Conservation (phyloP, 2,888 invertebrate species). For the Tetramorium bicarinatum region DNA sequence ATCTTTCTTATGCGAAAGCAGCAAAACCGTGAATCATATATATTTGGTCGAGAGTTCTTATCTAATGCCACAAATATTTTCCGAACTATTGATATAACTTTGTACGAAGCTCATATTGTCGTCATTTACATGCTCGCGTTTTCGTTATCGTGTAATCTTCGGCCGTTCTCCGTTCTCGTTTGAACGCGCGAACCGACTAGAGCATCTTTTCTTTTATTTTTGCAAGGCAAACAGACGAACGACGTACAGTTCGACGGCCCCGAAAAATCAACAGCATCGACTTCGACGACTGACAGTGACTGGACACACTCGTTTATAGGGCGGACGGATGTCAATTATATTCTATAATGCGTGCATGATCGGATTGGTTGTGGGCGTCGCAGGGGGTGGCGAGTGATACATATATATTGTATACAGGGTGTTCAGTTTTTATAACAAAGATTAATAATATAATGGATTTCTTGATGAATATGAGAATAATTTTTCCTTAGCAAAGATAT, state of each 20-base stretch:
- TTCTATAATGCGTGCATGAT: slow-evolving; percentile 67
- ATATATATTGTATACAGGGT: slow-evolving; percentile 47
- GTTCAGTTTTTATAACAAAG: slow-evolving; percentile 52
- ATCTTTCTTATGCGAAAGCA: background rate
- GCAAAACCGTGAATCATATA: background rate
- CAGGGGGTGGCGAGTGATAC: slow-evolving; percentile 56
- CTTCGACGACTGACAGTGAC: slow-evolving; percentile 72
- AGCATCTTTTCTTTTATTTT: slow-evolving; percentile 42
- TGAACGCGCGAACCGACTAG: slow-evolving; percentile 3
- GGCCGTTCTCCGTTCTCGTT: slow-evolving; percentile 2
- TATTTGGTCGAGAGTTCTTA: background rate
- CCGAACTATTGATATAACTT: background rate
- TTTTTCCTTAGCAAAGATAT: background rate
- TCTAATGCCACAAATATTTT: slow-evolving; percentile 31
- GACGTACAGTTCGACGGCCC: slow-evolving; percentile 50
- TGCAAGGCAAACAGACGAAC: slow-evolving; percentile 42
- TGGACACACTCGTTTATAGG: slow-evolving; percentile 72
- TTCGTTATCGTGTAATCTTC: slow-evolving; percentile 63
- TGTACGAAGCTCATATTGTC: slow-evolving; percentile 18
- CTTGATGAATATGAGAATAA: background rate
- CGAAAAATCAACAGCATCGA: slow-evolving; percentile 64
- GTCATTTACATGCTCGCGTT: slow-evolving; percentile 57
- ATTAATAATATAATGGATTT: background rate
- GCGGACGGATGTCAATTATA: slow-evolving; percentile 79
- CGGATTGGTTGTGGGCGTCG: slow-evolving; percentile 43